Evolutionary conservation across 2,797 vertebrate species (phyloP), one percentile per base, ranked within the genome.

Genomic region (Centropyge bicolor): DNA sequence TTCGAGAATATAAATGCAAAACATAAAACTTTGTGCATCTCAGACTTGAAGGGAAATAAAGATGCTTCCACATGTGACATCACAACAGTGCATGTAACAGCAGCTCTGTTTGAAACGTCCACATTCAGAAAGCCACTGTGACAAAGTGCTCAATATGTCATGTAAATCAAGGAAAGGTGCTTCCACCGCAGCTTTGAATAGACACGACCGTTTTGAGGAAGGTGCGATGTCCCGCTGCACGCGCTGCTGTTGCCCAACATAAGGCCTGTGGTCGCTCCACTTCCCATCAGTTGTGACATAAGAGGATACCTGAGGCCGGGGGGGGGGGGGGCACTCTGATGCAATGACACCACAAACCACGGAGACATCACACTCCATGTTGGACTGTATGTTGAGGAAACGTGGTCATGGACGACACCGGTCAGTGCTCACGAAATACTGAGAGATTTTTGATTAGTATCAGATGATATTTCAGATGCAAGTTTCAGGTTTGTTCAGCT

Each of bases 171-270:
- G 66, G 40, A 64, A 85, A 84, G 82, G 85, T 86, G 89, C 87
- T 89, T 89, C 87, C 89, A 89, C 45, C 65, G 10, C 40, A 19
- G 80, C 78, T 88, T 64, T 78, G 81, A 87, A 86, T 59, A 89
- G 85, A 88, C 4, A 8, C 70, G 31, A 82, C 88, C 82, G 89
- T 91, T 92, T 84, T 76, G 80, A 90, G 88, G 91, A 85, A 90
- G 91, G 89, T 87, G 86, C 54, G 76, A 79, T 43, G 57, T 64
- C 72, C 72, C 59, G 27, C 64, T 65, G 79, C 38, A 74, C 0
- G 52, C 31, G 5, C 74, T 40, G 73, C 76, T 60, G 76, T 92
- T 93, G 68, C 85, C 82, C 74, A 91, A 89, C 52, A 36, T 49
- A 45, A 79, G 75, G 74, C 78, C 48, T 86, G 89, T 72, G 88